A percentile compares a stretch with the other conserved stretches of the same genome.
These are phyloP conservation scores for Melipona beecheii DNA, from an alignment of 2,888 invertebrate species.

Conservation along the genomic window DNA sequence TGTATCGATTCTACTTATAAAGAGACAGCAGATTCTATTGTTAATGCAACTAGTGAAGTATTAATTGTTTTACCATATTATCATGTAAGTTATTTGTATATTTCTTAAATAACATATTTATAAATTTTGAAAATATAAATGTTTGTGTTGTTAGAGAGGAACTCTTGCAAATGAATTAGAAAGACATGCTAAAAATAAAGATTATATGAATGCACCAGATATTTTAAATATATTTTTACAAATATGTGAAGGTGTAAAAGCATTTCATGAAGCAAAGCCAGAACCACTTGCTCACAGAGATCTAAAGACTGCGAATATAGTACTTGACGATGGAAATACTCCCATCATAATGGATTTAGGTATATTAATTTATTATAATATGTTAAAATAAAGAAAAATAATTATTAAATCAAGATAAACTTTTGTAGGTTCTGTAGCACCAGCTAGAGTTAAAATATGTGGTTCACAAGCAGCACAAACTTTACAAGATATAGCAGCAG, in stretches of 20 bases:
- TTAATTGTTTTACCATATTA: constrained; percentile 91
- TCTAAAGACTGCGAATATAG: constrained; percentile 93
- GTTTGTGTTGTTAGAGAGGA: constrained; percentile 86
- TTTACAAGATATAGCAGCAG: constrained; percentile 92
- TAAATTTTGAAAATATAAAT: not conserved
- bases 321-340: constrained; percentile 89
- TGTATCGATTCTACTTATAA: constrained; percentile 89
- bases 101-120: not conserved
- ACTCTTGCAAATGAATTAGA: constrained; percentile 90
- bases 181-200: constrained; percentile 85
- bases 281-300: constrained; percentile 92
- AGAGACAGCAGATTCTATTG: constrained; percentile 88
- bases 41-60: constrained; percentile 89
- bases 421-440: constrained; percentile 87
- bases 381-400: not conserved
- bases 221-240: constrained; percentile 89
- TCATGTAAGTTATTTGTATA: constrained; percentile 83
- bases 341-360: constrained; percentile 94
- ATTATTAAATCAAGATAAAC: constrained; percentile 13
- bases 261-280: constrained; percentile 90
- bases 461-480: constrained; percentile 89
- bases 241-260: constrained; percentile 90
- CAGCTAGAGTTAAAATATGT: constrained; percentile 88
- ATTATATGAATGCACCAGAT: constrained; percentile 88
- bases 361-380: constrained; percentile 60